phyloP scores from a whole-genome alignment of 2,113 vertebrate genomes.

The Desmodus rotundus region DNA sequence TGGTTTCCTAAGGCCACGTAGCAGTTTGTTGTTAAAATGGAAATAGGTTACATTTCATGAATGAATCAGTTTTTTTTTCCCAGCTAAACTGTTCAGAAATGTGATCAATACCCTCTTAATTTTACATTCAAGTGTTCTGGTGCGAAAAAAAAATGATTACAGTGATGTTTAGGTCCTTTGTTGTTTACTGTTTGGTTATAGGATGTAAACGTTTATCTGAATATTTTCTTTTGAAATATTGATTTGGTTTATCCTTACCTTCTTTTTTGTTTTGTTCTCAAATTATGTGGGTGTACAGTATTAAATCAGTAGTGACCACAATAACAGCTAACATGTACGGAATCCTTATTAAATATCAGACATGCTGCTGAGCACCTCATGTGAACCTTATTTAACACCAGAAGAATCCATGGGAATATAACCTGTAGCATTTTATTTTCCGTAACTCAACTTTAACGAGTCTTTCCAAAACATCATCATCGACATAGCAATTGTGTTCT shows the following conservation, averaged over 20 bases:
- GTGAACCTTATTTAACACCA: not conserved
- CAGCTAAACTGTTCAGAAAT: not conserved
- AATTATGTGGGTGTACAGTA: not conserved
- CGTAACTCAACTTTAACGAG: not conserved
- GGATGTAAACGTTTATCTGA: not conserved
- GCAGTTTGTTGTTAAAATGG: not conserved
- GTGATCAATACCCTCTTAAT: not conserved
- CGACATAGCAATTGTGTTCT: not conserved
- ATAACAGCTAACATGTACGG: not conserved
- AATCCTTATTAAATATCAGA: conserved; percentile 6
- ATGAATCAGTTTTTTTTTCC: not conserved
- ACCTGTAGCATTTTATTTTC: not conserved
- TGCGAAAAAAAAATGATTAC: not conserved
- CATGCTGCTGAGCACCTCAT: not conserved
- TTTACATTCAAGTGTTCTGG: not conserved
- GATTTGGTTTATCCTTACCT: not conserved
- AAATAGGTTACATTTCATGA: conserved; percentile 3
- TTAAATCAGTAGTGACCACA: conserved; percentile 13
- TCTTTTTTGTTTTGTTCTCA: not conserved
- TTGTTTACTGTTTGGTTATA: not conserved
- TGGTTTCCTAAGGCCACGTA: not conserved
- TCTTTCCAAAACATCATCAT: not conserved
- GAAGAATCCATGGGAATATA: not conserved
- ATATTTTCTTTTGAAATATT: conserved; percentile 20
- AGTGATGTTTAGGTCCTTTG: not conserved